phyloP scores from a whole-genome alignment of 2,797 vertebrate genomes.

The Cyprinella venusta region DNA sequence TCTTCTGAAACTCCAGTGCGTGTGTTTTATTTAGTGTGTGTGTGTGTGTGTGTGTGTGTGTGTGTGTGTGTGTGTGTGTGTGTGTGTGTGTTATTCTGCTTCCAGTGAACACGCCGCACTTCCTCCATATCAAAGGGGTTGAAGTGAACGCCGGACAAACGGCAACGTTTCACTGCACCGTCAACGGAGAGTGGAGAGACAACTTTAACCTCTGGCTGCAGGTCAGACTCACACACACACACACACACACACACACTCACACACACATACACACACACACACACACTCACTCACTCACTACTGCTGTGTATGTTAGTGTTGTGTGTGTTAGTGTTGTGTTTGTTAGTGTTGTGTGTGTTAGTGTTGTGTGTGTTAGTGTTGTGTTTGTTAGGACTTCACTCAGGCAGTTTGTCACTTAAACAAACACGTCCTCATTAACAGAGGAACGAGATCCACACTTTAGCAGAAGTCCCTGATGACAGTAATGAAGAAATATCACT shows the following conservation, averaged over 20 bases:
- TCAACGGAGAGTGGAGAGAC: slow-evolving; percentile 84
- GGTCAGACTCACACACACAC: slow-evolving; percentile 65
- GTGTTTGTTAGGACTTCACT: too few relatives aligned
- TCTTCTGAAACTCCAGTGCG: not conserved
- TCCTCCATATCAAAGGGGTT: slow-evolving; percentile 91
- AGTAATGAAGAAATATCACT: too few relatives aligned
- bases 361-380: too few relatives aligned
- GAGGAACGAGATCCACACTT: too few relatives aligned
- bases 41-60: not conserved
- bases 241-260: not conserved
- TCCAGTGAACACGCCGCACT: slow-evolving; percentile 91
- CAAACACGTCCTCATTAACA: too few relatives aligned
- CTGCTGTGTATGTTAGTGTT: too few relatives aligned
- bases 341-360: too few relatives aligned
- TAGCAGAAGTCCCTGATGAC: too few relatives aligned
- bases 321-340: too few relatives aligned
- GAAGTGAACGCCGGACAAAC: slow-evolving; percentile 93
- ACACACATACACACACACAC: too few relatives aligned
- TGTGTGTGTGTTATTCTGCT: not conserved
- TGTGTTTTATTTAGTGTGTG: not conserved
- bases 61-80: not conserved
- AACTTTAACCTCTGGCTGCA: slow-evolving; percentile 88
- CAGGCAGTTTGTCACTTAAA: too few relatives aligned
- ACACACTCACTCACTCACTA: rapidly evolving
- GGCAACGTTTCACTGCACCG: slow-evolving; percentile 89